These are phyloP conservation scores for Nebria salina DNA, from an alignment of 2,888 invertebrate species.

Conservation along the genomic window DNA sequence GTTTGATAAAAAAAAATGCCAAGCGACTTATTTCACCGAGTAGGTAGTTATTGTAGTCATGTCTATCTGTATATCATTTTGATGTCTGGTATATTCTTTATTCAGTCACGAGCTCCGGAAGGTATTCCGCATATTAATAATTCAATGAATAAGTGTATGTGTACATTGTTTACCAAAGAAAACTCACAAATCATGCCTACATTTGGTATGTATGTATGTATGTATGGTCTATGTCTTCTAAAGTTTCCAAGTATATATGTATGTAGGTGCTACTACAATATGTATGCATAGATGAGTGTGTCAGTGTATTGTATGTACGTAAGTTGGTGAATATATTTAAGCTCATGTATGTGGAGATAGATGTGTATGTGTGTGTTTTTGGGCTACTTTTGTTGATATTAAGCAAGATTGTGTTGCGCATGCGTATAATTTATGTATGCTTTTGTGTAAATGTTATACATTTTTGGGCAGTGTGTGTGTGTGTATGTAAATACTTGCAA, in stretches of 20 bases:
- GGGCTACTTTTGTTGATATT: too few species aligned
- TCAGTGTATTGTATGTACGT: background rate
- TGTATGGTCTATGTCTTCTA: background rate
- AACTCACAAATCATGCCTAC: background rate
- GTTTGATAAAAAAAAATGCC: too few species aligned
- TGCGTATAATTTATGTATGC: too few species aligned
- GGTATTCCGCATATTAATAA: background rate
- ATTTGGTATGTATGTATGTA: too few species aligned
- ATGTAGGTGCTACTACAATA: background rate
- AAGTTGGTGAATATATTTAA: background rate
- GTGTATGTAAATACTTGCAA: too few species aligned
- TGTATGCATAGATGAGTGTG: background rate
- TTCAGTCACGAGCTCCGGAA: background rate
- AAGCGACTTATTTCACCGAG: too few species aligned
- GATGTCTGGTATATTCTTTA: background rate
- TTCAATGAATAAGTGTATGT: background rate
- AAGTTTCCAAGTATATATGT: background rate
- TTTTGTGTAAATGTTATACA: too few species aligned
- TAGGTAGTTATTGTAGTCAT: too few species aligned
- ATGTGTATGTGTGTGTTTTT: background rate
- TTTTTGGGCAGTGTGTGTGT: too few species aligned
- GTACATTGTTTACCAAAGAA: background rate
- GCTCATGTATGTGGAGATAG: background rate
- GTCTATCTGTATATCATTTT: too few species aligned
- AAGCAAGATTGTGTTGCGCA: too few species aligned